Evolutionary conservation across 1,140 invertebrate genomes (phyloP).

Genomic region (Ips nitidus): DNA sequence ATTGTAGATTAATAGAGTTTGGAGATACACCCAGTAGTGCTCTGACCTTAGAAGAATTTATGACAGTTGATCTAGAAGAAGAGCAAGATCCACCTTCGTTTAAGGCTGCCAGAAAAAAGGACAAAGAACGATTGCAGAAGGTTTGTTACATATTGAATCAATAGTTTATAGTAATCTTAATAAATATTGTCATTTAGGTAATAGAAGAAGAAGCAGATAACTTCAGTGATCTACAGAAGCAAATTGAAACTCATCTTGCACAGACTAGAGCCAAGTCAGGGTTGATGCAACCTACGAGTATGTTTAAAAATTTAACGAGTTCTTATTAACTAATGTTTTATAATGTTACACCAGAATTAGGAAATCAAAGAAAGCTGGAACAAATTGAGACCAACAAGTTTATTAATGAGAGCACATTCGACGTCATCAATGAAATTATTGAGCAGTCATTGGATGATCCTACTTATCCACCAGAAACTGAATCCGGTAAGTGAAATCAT

Average conservation of each 20-base stretch:
- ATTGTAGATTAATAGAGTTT: slow-evolving; percentile 83
- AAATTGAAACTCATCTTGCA: slow-evolving; percentile 77
- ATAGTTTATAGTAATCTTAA: slow-evolving; percentile 1
- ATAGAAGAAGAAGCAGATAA: slow-evolving; percentile 67
- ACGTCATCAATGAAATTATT: slow-evolving; percentile 52
- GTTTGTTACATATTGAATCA: slow-evolving; percentile 51
- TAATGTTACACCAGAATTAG: not conserved
- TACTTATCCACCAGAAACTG: not conserved
- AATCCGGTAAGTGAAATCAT: slow-evolving; percentile 34
- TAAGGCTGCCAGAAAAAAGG: slow-evolving; percentile 83
- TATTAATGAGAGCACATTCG: slow-evolving; percentile 60
- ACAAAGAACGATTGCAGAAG: slow-evolving; percentile 77
- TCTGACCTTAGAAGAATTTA: slow-evolving; percentile 95
- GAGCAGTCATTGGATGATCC: slow-evolving; percentile 35
- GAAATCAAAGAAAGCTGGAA: slow-evolving; percentile 21
- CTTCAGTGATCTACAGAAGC: slow-evolving; percentile 69
- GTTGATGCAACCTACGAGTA: not conserved
- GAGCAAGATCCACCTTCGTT: slow-evolving; percentile 96
- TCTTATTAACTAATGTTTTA: not conserved
- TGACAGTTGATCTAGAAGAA: slow-evolving; percentile 94
- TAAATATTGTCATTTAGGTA: slow-evolving; percentile 47
- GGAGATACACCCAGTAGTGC: slow-evolving; percentile 89
- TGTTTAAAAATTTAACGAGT: not conserved
- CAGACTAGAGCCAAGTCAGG: slow-evolving; percentile 12
- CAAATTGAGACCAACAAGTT: slow-evolving; percentile 51